Percentiles rank a stretch among this genome's conserved stretches.
phyloP scores from a whole-genome alignment of 2,797 vertebrate genomes.

The Rousettus madagascariensis region DNA sequence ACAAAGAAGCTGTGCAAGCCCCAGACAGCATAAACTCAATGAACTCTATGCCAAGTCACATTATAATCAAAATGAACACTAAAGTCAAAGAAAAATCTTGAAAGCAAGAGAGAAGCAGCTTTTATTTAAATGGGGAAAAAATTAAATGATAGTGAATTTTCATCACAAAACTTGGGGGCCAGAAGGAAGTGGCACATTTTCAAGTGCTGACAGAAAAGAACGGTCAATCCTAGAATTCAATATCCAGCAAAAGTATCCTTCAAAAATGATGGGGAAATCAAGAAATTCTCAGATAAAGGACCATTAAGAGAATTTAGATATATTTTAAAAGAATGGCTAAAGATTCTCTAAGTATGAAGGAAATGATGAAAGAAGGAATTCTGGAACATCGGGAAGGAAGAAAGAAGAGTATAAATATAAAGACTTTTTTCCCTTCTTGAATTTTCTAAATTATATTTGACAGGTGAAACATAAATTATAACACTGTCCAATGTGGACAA shows the following conservation, averaged over 20 bases:
- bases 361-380: not conserved
- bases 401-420: not conserved
- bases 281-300: slow-evolving; percentile 7
- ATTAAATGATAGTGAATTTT: not conserved
- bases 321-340: not conserved
- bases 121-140: not conserved
- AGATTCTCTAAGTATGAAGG: not conserved
- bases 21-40: not conserved
- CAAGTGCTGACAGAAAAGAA: not conserved
- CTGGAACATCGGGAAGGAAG: not conserved
- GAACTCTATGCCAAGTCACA: not conserved
- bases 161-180: not conserved
- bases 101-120: not conserved
- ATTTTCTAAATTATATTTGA: not conserved
- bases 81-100: not conserved
- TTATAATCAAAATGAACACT: not conserved
- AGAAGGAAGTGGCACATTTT: not conserved
- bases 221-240: not conserved
- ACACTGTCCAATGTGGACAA: not conserved
- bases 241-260: slow-evolving; percentile 35
- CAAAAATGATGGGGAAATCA: not conserved
- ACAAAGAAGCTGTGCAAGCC: not conserved
- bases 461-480: slow-evolving; percentile 14
- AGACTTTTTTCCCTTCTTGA: not conserved
- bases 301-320: not conserved